Base-by-base conservation (phyloP, 2,113 vertebrate genomes). In the Stomatorhinus ivindoensis region DNA sequence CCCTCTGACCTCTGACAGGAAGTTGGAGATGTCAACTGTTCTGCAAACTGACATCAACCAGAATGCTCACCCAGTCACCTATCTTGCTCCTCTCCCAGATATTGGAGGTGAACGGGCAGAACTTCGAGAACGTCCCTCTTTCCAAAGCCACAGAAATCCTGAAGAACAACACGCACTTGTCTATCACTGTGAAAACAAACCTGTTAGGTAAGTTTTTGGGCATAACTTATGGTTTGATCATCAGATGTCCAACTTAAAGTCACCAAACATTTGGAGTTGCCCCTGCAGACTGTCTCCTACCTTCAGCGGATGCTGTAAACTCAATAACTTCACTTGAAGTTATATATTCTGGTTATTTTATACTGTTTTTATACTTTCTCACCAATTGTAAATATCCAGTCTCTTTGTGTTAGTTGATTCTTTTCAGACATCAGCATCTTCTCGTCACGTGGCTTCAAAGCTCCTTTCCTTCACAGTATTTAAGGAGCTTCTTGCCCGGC, bases 101-200 rank as follows among this genome's bases (percentile, higher is more conserved):
- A 94, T 91, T 99, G 95, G 98, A 99, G 95, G 98, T 99, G 88
- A 99, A 99, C 87, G 98, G 98, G 89, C 98, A 99, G 94, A 99
- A 99, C 91, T 99, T 99, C 93, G 98, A 99, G 96, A 99, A 99
- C 85, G 97, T 99, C 93, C 98, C 98, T 93, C 96, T 99, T 91
- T 97, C 95, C 91, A 99, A 99, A 97, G 98, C 98, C 94, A 98
- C 98, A 90, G 98, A 99, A 96, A 99, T 99, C 93, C 97, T 99
- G 92, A 97, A 97, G 94, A 99, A 99, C 96, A 99, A 99, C 94
- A 99, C 98, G 35, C 98, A 99, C 94, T 94, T 99, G 92, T 99
- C 98, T 90, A 98, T 99, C 96, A 99, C 98, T 98, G 98, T 99
- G 97, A 99, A 99, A 97, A 99, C 98, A 76, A 99, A 99, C 91